phyloP scores from a whole-genome alignment of 2,113 vertebrate genomes.

The Gambusia affinis region DNA sequence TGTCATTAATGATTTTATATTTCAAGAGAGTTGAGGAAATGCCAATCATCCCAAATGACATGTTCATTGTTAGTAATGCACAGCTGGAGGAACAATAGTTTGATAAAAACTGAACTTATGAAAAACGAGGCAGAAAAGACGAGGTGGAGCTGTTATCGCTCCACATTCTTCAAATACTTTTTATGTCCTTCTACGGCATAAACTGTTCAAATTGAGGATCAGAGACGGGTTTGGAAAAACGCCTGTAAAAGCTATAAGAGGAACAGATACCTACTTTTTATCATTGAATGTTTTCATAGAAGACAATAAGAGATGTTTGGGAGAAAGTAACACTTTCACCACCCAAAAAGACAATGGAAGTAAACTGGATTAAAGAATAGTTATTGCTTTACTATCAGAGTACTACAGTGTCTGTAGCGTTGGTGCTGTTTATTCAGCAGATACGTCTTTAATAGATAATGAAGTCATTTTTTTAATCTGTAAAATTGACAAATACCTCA shows the following conservation, averaged over 20 bases:
- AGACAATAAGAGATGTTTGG: conserved; percentile 15
- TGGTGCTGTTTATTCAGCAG: too few species aligned
- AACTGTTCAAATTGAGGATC: conserved; percentile 16
- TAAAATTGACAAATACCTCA: too few species aligned
- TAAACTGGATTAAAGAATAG: too few species aligned
- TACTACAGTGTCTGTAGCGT: too few species aligned
- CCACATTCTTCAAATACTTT: conserved; percentile 49
- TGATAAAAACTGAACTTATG: conserved; percentile 17
- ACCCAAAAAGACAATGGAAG: neutral
- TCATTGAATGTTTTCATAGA: conserved; percentile 5
- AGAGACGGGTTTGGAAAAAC: conserved; percentile 24
- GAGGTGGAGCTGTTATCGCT: conserved; percentile 33
- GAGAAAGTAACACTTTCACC: conserved; percentile 2
- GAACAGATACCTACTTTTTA: neutral
- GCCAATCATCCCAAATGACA: conserved; percentile 23
- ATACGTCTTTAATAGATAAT: too few species aligned
- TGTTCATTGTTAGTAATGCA: conserved; percentile 40
- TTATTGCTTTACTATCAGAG: too few species aligned
- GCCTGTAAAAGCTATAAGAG: conserved; percentile 12
- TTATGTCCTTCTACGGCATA: conserved; percentile 56
- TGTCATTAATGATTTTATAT: conserved; percentile 34
- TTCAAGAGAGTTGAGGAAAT: conserved; percentile 41
- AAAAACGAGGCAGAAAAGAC: conserved; percentile 15
- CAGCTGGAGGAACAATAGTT: conserved; percentile 14
- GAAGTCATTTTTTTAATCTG: too few species aligned